Evolutionary conservation across 2,888 invertebrate genomes (phyloP).

Genomic region (Chromoteleia sp.): DNA sequence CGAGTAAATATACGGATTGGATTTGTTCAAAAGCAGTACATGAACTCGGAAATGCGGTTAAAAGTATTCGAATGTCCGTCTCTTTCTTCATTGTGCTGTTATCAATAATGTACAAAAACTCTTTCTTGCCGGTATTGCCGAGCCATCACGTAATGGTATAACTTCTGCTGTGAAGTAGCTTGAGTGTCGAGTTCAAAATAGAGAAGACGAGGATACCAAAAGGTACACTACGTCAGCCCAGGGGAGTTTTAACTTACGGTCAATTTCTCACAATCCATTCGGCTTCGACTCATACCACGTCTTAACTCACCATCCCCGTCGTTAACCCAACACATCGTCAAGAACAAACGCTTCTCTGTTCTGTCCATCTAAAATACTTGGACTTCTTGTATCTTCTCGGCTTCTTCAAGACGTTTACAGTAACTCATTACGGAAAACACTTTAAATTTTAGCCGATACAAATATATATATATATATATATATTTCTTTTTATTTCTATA

Average conservation of each 20-base stretch:
- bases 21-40: constrained; percentile 11
- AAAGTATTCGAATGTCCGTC: constrained; percentile 18
- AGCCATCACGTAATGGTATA: constrained; percentile 82
- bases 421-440: constrained; percentile 17
- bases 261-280: constrained; percentile 77
- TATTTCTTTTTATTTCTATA: too few species aligned
- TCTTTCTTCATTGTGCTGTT: constrained; percentile 44
- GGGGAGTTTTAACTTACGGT: constrained; percentile 81
- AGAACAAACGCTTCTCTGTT: constrained; percentile 45
- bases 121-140: constrained; percentile 73
- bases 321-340: constrained; percentile 50
- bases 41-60: constrained; percentile 22
- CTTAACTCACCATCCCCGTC: constrained; percentile 54
- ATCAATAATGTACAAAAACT: constrained; percentile 49
- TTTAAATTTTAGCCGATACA: too few species aligned
- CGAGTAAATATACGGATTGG: constrained; percentile 15
- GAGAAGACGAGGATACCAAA: constrained; percentile 36
- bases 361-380: constrained; percentile 43
- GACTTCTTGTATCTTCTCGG: constrained; percentile 75
- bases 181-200: constrained; percentile 36
- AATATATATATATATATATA: too few species aligned
- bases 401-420: constrained; percentile 66
- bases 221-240: constrained; percentile 15
- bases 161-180: constrained; percentile 77
- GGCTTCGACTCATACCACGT: constrained; percentile 52